A percentile compares a stretch with the other conserved stretches of the same genome.
Conservation (phyloP, 2,797 vertebrate genomes). For the Selene dorsalis region DNA sequence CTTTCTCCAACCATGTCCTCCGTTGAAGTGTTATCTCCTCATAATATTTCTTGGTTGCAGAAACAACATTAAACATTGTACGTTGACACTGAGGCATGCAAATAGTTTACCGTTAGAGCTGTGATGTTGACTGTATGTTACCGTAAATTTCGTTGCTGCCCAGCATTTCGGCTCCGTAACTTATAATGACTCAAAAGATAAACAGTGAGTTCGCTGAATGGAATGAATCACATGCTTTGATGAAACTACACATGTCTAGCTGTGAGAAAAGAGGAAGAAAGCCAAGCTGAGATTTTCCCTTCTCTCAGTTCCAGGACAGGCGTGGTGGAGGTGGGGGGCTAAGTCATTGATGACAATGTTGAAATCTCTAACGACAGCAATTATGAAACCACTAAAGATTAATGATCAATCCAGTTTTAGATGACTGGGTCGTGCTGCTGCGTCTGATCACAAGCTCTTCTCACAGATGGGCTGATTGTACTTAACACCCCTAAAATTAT, state of each 20-base stretch:
- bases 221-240: conserved; percentile 48
- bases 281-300: background rate
- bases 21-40: conserved; percentile 17
- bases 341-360: background rate
- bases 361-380: conserved; percentile 41
- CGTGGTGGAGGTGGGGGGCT: background rate
- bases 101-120: background rate
- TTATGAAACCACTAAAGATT: conserved; percentile 24
- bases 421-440: conserved; percentile 42
- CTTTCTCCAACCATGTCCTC: conserved; percentile 6
- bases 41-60: conserved; percentile 9
- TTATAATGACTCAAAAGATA: conserved; percentile 43
- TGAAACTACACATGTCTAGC: conserved; percentile 25
- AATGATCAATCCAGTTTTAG: conserved; percentile 35
- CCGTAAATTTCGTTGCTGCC: conserved; percentile 12
- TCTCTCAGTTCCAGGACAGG: background rate
- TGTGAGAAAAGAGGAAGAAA: conserved; percentile 32
- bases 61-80: conserved; percentile 15
- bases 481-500: conserved; percentile 72
- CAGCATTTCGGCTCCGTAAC: conserved; percentile 10
- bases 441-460: conserved; percentile 36
- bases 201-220: conserved; percentile 28
- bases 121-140: conserved; percentile 3
- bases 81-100: background rate
- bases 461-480: conserved; percentile 57